Percentiles rank a stretch among this genome's conserved stretches.
Evolutionary conservation across 2,888 invertebrate genomes (phyloP).

Genomic region (Graphium colonna): DNA sequence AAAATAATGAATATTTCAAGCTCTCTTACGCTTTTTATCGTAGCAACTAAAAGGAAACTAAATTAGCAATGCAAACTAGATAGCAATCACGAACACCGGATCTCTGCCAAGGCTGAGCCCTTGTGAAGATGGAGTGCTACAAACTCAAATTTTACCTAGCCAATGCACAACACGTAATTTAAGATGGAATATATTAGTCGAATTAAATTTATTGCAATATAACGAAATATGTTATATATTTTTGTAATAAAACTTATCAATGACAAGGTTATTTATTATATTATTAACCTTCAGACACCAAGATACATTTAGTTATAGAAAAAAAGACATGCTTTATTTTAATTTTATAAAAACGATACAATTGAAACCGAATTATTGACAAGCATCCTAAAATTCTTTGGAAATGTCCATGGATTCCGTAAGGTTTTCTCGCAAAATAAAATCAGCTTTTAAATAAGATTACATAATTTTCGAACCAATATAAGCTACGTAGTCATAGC

Average conservation of each 20-base stretch:
- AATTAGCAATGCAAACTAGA: constrained; percentile 23
- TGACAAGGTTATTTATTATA: background rate
- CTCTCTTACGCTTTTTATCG: constrained; percentile 13
- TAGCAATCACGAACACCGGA: constrained; percentile 19
- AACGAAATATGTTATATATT: too few species aligned
- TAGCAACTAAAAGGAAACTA: constrained; percentile 16
- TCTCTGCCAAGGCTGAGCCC: constrained; percentile 9
- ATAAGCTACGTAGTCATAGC: too few species aligned
- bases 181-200: background rate
- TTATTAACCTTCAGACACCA: background rate
- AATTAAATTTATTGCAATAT: background rate
- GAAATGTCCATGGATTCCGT: too few species aligned
- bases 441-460: too few species aligned
- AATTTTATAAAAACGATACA: background rate
- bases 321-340: background rate
- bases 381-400: too few species aligned
- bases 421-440: too few species aligned
- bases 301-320: background rate
- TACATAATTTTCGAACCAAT: too few species aligned
- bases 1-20: constrained; percentile 8
- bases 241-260: background rate
- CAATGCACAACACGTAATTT: background rate
- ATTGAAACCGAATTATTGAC: too few species aligned
- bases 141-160: background rate
- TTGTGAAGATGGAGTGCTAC: constrained; percentile 6